Evolutionary conservation across 2,113 vertebrate species (phyloP).

Genomic region (Scopus umbretta): DNA sequence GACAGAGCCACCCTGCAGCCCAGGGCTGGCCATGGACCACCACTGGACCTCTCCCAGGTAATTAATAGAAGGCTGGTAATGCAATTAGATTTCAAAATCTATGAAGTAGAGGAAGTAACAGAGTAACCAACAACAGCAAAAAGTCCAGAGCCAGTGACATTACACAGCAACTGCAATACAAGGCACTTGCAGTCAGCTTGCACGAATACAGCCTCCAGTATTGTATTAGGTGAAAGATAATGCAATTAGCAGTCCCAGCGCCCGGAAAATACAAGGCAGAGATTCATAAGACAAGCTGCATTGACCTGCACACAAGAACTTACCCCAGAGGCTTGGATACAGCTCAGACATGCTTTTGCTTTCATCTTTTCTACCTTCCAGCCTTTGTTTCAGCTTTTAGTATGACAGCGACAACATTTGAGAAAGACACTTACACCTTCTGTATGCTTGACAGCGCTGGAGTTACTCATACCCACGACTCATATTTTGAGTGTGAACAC

Average conservation of each 20-base stretch:
- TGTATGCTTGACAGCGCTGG: fast-evolving
- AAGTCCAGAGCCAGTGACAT: background rate
- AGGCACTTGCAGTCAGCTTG: background rate
- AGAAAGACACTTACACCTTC: background rate
- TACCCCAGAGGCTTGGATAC: background rate
- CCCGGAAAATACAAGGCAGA: background rate
- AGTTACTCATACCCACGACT: background rate
- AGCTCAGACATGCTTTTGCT: background rate
- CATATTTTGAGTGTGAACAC: fast-evolving
- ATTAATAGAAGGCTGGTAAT: background rate
- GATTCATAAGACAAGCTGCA: background rate
- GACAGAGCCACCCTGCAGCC: background rate
- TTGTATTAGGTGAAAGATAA: background rate
- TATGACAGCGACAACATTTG: fast-evolving
- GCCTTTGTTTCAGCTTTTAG: background rate
- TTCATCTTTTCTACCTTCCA: background rate
- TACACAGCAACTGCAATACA: background rate
- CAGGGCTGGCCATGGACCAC: background rate
- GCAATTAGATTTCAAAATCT: background rate
- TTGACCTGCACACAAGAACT: background rate
- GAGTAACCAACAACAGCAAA: background rate
- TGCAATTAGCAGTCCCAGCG: background rate
- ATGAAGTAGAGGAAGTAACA: background rate
- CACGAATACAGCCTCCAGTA: background rate
- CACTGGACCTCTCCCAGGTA: background rate